Evolutionary conservation across 53 echinoderm and acorn worm species (phyloP).

Genomic region (Echinarachnius parma): DNA sequence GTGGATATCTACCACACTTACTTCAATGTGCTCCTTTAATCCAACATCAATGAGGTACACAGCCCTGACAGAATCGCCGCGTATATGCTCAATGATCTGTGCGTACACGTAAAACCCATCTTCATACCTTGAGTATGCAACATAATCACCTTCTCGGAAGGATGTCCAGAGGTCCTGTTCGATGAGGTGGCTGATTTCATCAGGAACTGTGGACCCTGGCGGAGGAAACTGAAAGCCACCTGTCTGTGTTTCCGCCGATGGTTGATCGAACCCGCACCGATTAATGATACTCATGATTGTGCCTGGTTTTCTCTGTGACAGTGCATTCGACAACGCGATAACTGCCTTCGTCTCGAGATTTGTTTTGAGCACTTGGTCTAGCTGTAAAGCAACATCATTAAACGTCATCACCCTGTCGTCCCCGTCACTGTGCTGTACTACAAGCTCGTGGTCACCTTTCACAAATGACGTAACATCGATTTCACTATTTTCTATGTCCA

Average conservation of each 20-base stretch:
- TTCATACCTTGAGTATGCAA: conserved; percentile 47
- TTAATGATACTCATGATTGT: not conserved
- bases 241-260: not conserved
- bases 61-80: not conserved
- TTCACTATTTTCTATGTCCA: conserved; percentile 21
- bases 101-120: conserved; percentile 53
- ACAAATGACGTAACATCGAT: conserved; percentile 8
- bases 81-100: not conserved
- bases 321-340: not conserved
- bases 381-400: too few relatives aligned
- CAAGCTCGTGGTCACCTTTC: not conserved
- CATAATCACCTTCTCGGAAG: conserved; percentile 55
- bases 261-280: not conserved
- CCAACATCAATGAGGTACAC: conserved; percentile 19
- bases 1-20: conserved; percentile 23
- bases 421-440: conserved; percentile 8
- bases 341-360: too few relatives aligned
- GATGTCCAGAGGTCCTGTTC: conserved; percentile 64
- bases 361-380: too few relatives aligned
- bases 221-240: conserved; percentile 1
- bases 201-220: conserved; percentile 57
- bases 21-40: not conserved
- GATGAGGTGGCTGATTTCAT: conserved; percentile 57
- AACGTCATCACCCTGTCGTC: not conserved
- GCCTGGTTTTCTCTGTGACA: conserved; percentile 1